Conservation (phyloP, 1,140 invertebrate genomes). For the Mizuhopecten yessoensis region DNA sequence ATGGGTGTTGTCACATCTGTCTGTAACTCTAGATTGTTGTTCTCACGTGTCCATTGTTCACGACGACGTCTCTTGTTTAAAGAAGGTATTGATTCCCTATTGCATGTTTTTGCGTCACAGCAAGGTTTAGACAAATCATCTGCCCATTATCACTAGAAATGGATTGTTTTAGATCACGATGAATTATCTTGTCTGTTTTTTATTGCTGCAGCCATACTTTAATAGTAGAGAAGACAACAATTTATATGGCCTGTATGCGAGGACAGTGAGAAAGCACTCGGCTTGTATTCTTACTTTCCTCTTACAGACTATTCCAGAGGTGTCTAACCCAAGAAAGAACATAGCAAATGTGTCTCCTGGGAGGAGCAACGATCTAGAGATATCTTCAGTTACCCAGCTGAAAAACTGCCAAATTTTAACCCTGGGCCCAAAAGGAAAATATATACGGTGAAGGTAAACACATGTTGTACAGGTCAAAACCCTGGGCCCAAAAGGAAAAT, state of each 20-base stretch:
- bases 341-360: too few species aligned
- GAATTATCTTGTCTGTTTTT: slow-evolving; percentile 22
- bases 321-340: too few species aligned
- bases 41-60: neutral
- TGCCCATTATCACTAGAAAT: neutral
- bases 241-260: neutral
- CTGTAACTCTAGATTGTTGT: neutral
- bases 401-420: too few species aligned
- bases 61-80: neutral
- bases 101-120: neutral
- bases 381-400: too few species aligned
- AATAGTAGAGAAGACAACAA: neutral
- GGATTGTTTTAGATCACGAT: slow-evolving; percentile 33
- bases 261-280: neutral
- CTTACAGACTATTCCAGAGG: too few species aligned
- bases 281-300: neutral
- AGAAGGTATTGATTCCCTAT: neutral
- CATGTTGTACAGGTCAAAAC: too few species aligned
- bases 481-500: too few species aligned
- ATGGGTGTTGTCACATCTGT: neutral
- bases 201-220: neutral
- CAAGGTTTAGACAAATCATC: neutral
- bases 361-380: too few species aligned
- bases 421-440: too few species aligned
- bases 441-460: too few species aligned